Base-by-base conservation (phyloP, 2,888 invertebrate genomes). In the Odontothrips loti region DNA sequence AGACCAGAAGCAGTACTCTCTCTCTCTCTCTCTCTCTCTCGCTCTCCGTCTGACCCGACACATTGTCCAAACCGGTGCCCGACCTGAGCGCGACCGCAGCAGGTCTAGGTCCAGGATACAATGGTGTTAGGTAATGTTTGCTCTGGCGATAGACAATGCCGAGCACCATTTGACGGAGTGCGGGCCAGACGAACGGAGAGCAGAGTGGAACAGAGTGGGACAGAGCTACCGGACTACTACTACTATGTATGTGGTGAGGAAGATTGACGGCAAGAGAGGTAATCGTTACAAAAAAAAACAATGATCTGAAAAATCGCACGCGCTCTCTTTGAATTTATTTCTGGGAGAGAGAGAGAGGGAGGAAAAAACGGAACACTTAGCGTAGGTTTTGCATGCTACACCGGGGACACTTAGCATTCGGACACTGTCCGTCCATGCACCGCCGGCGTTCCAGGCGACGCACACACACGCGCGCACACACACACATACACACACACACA, bases 321-420 rank as follows among this genome's bases (percentile, higher is more conserved):
- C 34, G 6, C 34, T 6, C 34, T 43, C 6, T 43, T 43, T 6
- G 6, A 4, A 4, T 43, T 43, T 43, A 6, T 43, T 43, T 43
- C 34, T 43, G 34, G 85, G 83, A 84, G 84, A 84, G 84, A 85
- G 85, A 86, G 85, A 85, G 85, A 86, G 86, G n/a, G n/a, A n/a
- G n/a, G n/a, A n/a, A 85, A 85, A 82, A 84, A 85, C 83, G 85
- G 85, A 86, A 85, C 85, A 84, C 85, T 85, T 85, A 85, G 85
- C 84, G 84, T 84, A 85, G 84, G 84, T 84, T 20, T 17, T 47
- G 34, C 34, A 43, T 43, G 34, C 34, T 43, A 43, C 34, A 43
- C 34, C 34, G 34, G 34, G 34, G 34, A 43, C 34, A 43, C 34
- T 43, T 43, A 4, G 34, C 34, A 43, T 43, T 43, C 34, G 34